Base-by-base conservation (phyloP, 53 echinoderm and acorn worm genomes). In the Crossaster papposus region DNA sequence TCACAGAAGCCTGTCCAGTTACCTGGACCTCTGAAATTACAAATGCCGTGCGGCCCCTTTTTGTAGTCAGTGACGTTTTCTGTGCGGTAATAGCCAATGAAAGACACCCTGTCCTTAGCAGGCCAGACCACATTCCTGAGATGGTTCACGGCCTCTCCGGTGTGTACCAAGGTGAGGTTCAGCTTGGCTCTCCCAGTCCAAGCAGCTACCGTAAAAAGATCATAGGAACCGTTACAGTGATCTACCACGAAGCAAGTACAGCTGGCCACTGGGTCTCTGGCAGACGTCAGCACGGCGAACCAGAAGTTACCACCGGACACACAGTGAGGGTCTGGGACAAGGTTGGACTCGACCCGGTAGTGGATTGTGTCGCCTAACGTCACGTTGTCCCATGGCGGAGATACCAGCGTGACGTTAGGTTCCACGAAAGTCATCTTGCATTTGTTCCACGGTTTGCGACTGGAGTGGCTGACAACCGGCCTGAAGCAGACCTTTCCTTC, bases 271-370 rank as follows among this genome's bases (percentile, higher is more conserved):
- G 77, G 78, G 8, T 77, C 33, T 11, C 20, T 0, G 15, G 14
- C 36, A 14, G 88, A 77, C 30, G 33, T 7, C 33, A 88, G 58
- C 2, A 78, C 44, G n/a, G 79, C 88, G 28, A 36, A 64, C 88
- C 77, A 88, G 7, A 88, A 79, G 78, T 88, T 65, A 35, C 88
- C 88, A 3, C 88, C 88, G 0, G 88, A 63, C 33, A 68, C 38
- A 18, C 83, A 83, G 37, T 50, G 68, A 9, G 11, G n/a, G 34
- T 26, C 64, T n/a, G 24, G 65, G 65, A 29, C 30, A 14, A 50
- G 29, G 33, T 83, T 83, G 65, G 83, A 83, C 14, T 83, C 83
- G 68, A 83, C 70, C 38, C 83, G 83, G 36, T 83, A 83, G 65
- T 83, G 70, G 28, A 83, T 44, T 6, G 44, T 65, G 36, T 83